Base-by-base conservation (phyloP, 2,113 vertebrate genomes). In the Hirundichthys speculiger region DNA sequence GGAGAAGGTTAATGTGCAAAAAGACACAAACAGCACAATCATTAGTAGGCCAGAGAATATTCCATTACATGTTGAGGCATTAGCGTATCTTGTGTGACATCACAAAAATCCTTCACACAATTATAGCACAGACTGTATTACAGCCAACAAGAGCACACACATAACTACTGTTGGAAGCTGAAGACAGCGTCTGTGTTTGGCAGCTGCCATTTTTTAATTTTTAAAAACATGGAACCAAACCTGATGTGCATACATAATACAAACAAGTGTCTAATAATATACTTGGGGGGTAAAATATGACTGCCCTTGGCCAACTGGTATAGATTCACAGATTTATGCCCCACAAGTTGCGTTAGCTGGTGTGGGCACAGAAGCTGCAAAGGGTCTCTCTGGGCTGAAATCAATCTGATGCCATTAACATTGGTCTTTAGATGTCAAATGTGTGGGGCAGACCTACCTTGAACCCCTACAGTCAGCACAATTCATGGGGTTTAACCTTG, bases 11-110 rank as follows among this genome's bases (percentile, higher is more conserved):
- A 97, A 93, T 90, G 93, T 94, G 92, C 93, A 84, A 95, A 96
- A 94, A 95, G 88, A 94, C 93, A 96, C 94, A 94, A 94, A 98
- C 85, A 94, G 90, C 91, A 96, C 91, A 94, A 91, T 91, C 93
- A 93, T 96, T 95, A 96, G 94, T 94, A 95, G 90, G 91, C 89
- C 85, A 90, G 74, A 93, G 89, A 82, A 88, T 88, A 75, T 84
- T 79, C 55, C 45, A 83, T 84, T 86, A 91, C 73, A 85, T 62
- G 77, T 84, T 92, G 76, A 92, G 89, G 91, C 88, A 93, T 91
- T 90, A 94, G 88, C 86, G 88, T 72, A 86, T 89, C 61, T 75
- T 72, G 57, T 72, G 73, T 83, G 58, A 80, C 84, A 87, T 77
- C 45, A 79, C 82, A 91, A 73, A 85, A 60, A 84, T 55, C 16